These are phyloP conservation scores for Syngnathus rostellatus DNA, from an alignment of 2,797 vertebrate species.

Conservation along the genomic window DNA sequence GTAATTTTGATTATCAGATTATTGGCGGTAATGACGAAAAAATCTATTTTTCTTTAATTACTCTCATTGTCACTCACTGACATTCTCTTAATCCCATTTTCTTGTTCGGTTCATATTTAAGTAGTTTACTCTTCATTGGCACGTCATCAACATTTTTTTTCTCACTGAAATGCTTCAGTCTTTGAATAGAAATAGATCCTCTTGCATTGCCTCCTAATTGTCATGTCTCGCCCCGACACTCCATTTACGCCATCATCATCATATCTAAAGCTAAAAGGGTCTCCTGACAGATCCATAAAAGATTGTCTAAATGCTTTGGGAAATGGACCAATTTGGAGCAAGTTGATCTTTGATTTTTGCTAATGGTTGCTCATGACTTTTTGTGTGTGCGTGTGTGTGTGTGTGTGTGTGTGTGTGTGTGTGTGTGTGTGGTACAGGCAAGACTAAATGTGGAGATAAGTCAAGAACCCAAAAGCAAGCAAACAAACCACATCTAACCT, in stretches of 20 bases:
- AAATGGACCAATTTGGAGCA: not conserved
- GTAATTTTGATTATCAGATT: not conserved
- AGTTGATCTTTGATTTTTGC: not conserved
- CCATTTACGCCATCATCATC: not conserved
- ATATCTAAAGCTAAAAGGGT: not conserved
- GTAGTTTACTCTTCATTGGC: conserved; percentile 34
- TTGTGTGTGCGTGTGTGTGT: no score
- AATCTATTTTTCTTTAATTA: conserved; percentile 40
- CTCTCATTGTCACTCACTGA: conserved; percentile 30
- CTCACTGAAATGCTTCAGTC: not conserved
- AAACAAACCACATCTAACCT: no score
- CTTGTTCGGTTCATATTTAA: conserved; percentile 42
- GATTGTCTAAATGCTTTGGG: not conserved
- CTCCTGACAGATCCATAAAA: not conserved
- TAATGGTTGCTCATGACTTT: not conserved
- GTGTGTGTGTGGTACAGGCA: not conserved
- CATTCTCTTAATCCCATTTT: conserved; percentile 55
- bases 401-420: no score
- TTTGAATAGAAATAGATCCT: not conserved
- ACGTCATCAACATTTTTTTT: not conserved
- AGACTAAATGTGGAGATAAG: not conserved
- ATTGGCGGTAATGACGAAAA: not conserved
- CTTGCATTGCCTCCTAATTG: not conserved
- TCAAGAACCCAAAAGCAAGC: not conserved
- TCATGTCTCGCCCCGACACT: not conserved